A percentile compares a stretch with the other conserved stretches of the same genome.
These are phyloP conservation scores for Dromiciops gliroides DNA, from an alignment of 2,113 vertebrate genomes.

Conservation along the genomic window DNA sequence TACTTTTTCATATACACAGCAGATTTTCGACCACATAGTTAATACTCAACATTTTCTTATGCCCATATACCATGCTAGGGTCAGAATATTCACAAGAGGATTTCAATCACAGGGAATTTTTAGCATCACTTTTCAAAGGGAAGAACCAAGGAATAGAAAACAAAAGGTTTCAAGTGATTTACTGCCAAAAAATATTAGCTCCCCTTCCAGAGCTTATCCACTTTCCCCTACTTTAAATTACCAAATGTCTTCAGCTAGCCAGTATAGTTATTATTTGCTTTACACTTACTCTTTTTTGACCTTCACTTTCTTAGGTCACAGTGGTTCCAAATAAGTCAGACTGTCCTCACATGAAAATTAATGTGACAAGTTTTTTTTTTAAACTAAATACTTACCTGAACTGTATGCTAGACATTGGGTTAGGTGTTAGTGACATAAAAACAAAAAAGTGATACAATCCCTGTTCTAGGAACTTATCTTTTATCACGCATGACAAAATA, in stretches of 20 bases:
- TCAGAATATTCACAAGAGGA: not conserved
- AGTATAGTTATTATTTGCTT: not conserved
- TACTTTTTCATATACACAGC: not conserved
- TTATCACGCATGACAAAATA: not conserved
- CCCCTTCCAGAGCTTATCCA: not conserved
- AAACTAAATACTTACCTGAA: not conserved
- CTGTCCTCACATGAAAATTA: not conserved
- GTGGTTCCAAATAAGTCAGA: not conserved
- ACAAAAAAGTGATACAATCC: not conserved
- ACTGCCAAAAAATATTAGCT: slow-evolving; percentile 10
- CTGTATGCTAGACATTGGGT: not conserved
- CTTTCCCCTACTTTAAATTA: slow-evolving; percentile 15
- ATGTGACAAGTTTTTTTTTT: not conserved
- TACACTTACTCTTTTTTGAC: not conserved
- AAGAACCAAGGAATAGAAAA: not conserved
- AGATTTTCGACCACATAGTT: not conserved
- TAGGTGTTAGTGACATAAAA: not conserved
- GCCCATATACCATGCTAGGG: not conserved
- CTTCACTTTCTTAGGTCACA: not conserved
- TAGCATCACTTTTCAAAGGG: not conserved
- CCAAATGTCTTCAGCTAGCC: not conserved
- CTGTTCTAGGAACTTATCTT: not conserved
- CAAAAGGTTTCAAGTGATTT: slow-evolving; percentile 39
- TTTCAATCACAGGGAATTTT: not conserved
- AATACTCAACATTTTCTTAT: not conserved